Evolutionary conservation across 35 echinoderm and acorn worm genomes (phyloP).

Genomic region (Chiridota heheva): DNA sequence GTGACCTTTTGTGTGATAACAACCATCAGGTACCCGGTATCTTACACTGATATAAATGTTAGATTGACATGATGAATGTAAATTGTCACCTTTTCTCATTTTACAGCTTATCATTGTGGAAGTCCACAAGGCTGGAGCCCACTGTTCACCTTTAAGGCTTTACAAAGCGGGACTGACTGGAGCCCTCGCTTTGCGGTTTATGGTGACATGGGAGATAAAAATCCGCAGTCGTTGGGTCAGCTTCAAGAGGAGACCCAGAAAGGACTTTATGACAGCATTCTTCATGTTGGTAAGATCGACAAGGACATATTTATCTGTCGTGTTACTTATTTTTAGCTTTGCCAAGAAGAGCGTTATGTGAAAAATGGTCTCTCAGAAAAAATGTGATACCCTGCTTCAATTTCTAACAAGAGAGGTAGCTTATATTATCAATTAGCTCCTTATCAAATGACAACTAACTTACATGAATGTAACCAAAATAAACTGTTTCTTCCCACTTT

Average conservation of each 20-base stretch:
- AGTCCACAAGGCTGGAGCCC: slow-evolving; percentile 82
- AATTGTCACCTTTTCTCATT: neutral
- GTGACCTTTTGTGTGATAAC: neutral
- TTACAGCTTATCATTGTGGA: slow-evolving; percentile 88
- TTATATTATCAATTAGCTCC: too few species aligned
- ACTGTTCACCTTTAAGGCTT: slow-evolving; percentile 53
- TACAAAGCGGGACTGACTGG: slow-evolving; percentile 58
- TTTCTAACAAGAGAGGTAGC: too few species aligned
- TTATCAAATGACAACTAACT: too few species aligned
- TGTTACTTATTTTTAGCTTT: too few species aligned
- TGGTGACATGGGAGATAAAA: slow-evolving; percentile 96
- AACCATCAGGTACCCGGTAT: neutral
- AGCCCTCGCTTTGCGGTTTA: slow-evolving; percentile 67
- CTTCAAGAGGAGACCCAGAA: slow-evolving; percentile 70
- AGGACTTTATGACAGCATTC: slow-evolving; percentile 78
- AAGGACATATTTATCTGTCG: too few species aligned
- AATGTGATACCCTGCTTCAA: too few species aligned
- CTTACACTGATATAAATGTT: neutral
- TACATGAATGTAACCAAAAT: too few species aligned
- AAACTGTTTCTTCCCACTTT: too few species aligned
- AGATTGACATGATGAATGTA: neutral
- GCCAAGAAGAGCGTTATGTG: too few species aligned
- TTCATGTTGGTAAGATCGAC: slow-evolving; percentile 91
- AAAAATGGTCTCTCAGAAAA: too few species aligned
- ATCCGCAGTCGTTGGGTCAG: slow-evolving; percentile 79